phyloP scores from a whole-genome alignment of 37 sponge, comb jelly and placozoan species.

The Diacarnus erythraeanus region DNA sequence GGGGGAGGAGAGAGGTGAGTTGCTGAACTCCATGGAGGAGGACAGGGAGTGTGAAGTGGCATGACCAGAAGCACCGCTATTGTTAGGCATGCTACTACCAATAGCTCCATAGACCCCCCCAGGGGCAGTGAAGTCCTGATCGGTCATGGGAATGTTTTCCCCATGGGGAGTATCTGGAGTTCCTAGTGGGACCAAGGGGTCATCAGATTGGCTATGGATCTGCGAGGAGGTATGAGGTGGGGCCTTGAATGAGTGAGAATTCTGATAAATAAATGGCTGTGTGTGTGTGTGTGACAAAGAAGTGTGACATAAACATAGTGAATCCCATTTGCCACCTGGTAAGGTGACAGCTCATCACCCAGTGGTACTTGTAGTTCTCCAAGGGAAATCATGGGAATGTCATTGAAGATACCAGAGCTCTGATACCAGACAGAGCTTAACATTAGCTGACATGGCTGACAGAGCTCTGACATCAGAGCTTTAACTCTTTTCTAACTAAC shows the following conservation, averaged over 20 bases:
- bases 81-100: conserved; percentile 22
- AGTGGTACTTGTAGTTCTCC: too few species aligned
- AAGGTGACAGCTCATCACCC: too few species aligned
- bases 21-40: background rate
- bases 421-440: too few species aligned
- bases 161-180: conserved; percentile 41
- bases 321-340: too few species aligned
- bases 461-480: too few species aligned
- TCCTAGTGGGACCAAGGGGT: background rate
- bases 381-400: too few species aligned
- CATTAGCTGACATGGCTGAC: too few species aligned
- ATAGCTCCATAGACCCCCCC: conserved; percentile 44
- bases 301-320: too few species aligned
- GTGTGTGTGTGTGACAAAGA: background rate
- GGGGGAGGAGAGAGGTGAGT: conserved; percentile 14
- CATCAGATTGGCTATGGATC: background rate
- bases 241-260: background rate
- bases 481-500: too few species aligned
- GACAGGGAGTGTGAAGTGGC: background rate
- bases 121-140: conserved; percentile 14
- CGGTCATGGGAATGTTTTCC: conserved; percentile 19
- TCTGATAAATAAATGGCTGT: too few species aligned
- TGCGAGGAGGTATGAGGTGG: background rate
- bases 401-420: too few species aligned
- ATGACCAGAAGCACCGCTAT: background rate